These are phyloP conservation scores for Caenorhabditis briggsae DNA, from an alignment of 1,140 invertebrate genomes.

Conservation along the genomic window DNA sequence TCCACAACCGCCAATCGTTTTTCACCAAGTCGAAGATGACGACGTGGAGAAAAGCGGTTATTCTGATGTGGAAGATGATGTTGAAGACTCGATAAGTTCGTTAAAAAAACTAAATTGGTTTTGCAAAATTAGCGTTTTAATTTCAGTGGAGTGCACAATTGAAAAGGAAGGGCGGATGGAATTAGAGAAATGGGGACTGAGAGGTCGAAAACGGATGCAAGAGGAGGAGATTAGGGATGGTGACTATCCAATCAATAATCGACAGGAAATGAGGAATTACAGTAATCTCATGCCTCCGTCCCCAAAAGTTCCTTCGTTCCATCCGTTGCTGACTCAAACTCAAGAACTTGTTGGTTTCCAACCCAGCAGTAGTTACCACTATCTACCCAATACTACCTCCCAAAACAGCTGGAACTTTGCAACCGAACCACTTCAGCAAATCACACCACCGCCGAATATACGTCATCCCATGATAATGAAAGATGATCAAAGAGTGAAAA, in stretches of 20 bases:
- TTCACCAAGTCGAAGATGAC: not conserved
- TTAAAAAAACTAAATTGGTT: not conserved
- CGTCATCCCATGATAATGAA: no score
- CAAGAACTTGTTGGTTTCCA: no score
- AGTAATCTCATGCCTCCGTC: no score
- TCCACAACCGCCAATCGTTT: not conserved
- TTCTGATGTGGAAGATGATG: not conserved
- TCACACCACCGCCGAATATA: no score
- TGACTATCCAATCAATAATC: no score
- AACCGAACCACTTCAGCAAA: no score
- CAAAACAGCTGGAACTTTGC: no score
- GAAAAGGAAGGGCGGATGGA: conserved; percentile 10
- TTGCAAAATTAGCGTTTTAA: not conserved
- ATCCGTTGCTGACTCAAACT: no score
- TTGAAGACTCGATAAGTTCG: conserved; percentile 7
- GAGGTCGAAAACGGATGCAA: not conserved
- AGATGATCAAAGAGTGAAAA: not conserved
- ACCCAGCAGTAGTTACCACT: no score
- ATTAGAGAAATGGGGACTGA: conserved; percentile 17
- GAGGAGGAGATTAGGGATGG: not conserved
- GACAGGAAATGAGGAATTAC: no score
- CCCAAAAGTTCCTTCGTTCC: no score
- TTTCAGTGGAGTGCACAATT: conserved; percentile 33
- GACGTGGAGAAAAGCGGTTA: not conserved
- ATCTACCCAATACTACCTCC: no score